Conservation (phyloP, 2,888 invertebrate genomes). For the Piscicola geometra region DNA sequence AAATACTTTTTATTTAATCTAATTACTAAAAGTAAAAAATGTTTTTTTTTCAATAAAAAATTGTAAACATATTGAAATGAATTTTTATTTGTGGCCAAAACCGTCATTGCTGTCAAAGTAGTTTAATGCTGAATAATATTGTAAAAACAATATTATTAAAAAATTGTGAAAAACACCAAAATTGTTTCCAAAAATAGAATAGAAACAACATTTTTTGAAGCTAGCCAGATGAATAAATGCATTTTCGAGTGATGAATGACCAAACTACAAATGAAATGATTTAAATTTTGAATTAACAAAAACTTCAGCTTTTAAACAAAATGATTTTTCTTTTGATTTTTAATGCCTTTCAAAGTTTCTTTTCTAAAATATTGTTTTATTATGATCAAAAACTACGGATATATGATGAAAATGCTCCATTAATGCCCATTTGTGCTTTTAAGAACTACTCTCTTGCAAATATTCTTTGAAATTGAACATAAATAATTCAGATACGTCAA, state of each 20-base stretch:
- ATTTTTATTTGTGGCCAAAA: too few relatives aligned
- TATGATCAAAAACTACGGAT: not conserved
- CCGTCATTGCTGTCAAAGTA: too few relatives aligned
- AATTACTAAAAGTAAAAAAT: not conserved
- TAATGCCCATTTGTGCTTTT: too few relatives aligned
- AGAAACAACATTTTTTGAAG: too few relatives aligned
- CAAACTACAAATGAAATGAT: slow-evolving; percentile 3
- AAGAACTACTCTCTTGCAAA: not conserved
- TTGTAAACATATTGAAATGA: too few relatives aligned
- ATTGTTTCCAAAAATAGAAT: too few relatives aligned
- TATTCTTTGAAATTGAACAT: not conserved
- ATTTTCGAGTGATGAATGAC: slow-evolving; percentile 7
- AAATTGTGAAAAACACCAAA: too few relatives aligned
- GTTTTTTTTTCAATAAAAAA: not conserved
- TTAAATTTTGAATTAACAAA: slow-evolving; percentile 7
- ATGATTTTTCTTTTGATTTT: not conserved
- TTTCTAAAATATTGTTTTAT: not conserved
- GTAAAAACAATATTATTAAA: too few relatives aligned
- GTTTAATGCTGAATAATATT: too few relatives aligned
- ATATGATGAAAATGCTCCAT: not conserved
- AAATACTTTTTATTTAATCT: too few relatives aligned
- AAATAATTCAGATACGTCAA: not conserved
- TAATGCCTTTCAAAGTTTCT: not conserved
- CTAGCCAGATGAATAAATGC: slow-evolving; percentile 3
- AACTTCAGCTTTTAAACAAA: not conserved